Percentiles rank a stretch among this genome's conserved stretches.
Conservation (phyloP, 2,888 invertebrate species). For the Drosophila paramelanica region DNA sequence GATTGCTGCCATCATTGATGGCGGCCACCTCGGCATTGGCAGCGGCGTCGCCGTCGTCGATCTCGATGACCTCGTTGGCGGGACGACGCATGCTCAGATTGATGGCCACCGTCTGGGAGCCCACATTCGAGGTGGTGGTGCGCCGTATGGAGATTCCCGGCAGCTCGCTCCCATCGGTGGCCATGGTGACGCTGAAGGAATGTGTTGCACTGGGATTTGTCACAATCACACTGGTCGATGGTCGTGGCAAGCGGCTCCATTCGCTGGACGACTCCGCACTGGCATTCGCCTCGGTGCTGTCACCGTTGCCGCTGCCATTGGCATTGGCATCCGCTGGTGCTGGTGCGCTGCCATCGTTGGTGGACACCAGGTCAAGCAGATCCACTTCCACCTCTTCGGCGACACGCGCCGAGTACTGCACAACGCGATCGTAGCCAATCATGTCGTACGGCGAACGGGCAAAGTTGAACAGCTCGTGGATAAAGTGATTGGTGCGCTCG, state of each 20-base stretch:
- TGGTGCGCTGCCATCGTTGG: constrained; percentile 16
- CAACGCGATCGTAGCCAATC: constrained; percentile 91
- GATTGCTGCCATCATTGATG: constrained; percentile 52
- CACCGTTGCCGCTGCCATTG: constrained; percentile 7
- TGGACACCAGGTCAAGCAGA: constrained; percentile 67
- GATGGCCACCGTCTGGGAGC: constrained; percentile 80
- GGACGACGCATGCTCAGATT: constrained; percentile 84
- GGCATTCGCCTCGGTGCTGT: constrained; percentile 3
- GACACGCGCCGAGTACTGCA: constrained; percentile 87
- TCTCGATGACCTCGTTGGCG: constrained; percentile 73
- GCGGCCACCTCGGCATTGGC: constrained; percentile 77
- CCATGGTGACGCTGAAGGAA: constrained; percentile 77
- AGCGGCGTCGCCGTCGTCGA: constrained; percentile 74
- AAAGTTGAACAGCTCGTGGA: constrained; percentile 94
- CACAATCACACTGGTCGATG: constrained; percentile 71
- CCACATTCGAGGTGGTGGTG: constrained; percentile 66
- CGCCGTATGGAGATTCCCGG: constrained; percentile 74
- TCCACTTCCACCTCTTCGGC: constrained; percentile 82
- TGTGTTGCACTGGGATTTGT: constrained; percentile 74
- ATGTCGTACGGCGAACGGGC: constrained; percentile 95
- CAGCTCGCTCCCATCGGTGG: constrained; percentile 73
- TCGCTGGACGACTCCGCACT: constrained; percentile 18
- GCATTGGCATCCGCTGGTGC: constrained; percentile 12
- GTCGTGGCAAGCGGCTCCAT: constrained; percentile 40
- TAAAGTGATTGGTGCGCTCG: constrained; percentile 92